Evolutionary conservation across 1,140 invertebrate genomes (phyloP), one percentile per base, ranked within the genome.

Genomic region (Fopius arisanus): DNA sequence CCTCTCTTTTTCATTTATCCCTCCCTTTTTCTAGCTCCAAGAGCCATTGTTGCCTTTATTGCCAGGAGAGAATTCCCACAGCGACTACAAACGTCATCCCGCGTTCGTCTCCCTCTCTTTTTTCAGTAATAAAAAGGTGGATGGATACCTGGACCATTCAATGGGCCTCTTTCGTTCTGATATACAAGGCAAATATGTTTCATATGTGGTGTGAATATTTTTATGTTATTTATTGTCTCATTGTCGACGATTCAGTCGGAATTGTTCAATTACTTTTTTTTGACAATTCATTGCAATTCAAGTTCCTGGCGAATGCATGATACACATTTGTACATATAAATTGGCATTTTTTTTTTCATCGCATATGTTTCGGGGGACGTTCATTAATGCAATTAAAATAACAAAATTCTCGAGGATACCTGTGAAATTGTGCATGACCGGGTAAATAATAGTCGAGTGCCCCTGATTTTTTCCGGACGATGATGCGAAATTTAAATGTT

Each of bases 1-100:
- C 40, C 14, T 40, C 29, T 26, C 40, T 66, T 66, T 75, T 79
- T 74, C 70, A 77, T 73, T 71, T 75, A 74, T 75, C 70, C 73
- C 74, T 74, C 62, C 41, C 48, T 72, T 74, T 59, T 33, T 70
- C 67, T 72, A 67, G 69, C 67, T 73, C 74, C 54, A 70, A 73
- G 73, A 70, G 14, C 73, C 74, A 73, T 77, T 77, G 76, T 77
- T 77, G 76, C 70, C 76, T 77, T 77, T 77, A 74, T 70, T 71
- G 71, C 62, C 67, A 51, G 29, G 74, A 67, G 66, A 73, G 71
- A 59, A 75, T 77, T 77, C 76, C 76, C 76, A 77, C 76, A 77
- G 76, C 33, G 67, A 31, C 73, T 65, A 70, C 31, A 67, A 74
- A 70, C 73, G 28, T 54, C 67, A 73, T 67, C 71, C 76, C 70